Evolutionary conservation across 2,888 invertebrate genomes (phyloP), one percentile per base, ranked within the genome.

Genomic region (Patella ulyssiponensis): DNA sequence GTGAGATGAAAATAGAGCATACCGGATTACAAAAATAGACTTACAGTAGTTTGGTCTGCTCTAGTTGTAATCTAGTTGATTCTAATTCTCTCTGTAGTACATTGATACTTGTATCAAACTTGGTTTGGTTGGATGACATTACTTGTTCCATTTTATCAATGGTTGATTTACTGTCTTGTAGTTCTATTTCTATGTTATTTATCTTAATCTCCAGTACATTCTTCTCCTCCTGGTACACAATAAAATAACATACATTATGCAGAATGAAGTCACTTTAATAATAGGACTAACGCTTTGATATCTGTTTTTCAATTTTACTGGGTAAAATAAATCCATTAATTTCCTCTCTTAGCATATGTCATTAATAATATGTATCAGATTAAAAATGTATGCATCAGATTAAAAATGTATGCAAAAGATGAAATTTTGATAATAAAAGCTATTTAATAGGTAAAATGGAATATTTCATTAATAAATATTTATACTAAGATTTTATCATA

Each of bases 1-100:
- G 33, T 33, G 33, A 33, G 33, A 33, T 5, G 33, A 33, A 33
- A 33, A 33, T 7, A 33, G 5, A 44, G 44, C 9, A 9, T 44
- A 44, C 27, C 27, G 2, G 27, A 3, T 3, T 44, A 44, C 9
- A 44, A 44, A 44, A 44, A 9, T 9, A 7, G 44, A 44, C 44
- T 44, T 44, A 44, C 44, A 44, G 44, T 44, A 44, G 44, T 44
- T 44, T 44, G 44, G 44, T 44, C 44, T 44, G 44, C 44, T 44
- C 44, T 44, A 44, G 44, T 72, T 77, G 76, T 14, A 75, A 64
- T 75, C 78, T 81, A 11, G 12, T 14, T 12, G 64, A 9, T 12
- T 64, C 64, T 23, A 64, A 23, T 12, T 64, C 64, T 64, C 23
- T 20, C 23, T 64, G 64, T 64, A 20, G 20, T 3, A 20, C 14